Evolutionary conservation across 2,797 vertebrate genomes (phyloP).

Genomic region (Pristis pectinata): DNA sequence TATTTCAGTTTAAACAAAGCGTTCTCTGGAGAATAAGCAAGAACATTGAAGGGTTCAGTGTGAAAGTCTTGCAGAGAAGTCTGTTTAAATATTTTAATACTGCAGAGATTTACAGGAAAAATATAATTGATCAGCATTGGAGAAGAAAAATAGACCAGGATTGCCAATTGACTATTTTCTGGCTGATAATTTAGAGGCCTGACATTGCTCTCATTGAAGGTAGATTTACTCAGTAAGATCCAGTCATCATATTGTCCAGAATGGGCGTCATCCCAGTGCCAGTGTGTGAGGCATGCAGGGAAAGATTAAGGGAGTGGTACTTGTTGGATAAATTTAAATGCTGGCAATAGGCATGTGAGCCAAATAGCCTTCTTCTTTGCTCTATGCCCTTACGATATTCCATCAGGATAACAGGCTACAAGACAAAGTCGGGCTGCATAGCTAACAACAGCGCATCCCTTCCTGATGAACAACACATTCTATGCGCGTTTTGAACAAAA

Average conservation of each 20-base stretch:
- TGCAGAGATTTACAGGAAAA: neutral
- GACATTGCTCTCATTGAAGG: neutral
- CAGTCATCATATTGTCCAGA: neutral
- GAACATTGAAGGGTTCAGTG: neutral
- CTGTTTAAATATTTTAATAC: neutral
- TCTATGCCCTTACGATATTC: neutral
- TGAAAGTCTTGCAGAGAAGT: neutral
- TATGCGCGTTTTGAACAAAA: too few relatives aligned
- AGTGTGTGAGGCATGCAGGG: too few relatives aligned
- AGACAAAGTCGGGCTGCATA: too few relatives aligned
- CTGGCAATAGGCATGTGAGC: neutral
- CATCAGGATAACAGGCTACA: too few relatives aligned
- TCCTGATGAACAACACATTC: too few relatives aligned
- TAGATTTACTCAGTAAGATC: neutral
- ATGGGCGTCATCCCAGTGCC: neutral
- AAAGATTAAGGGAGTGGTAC: neutral
- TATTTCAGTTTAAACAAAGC: neutral
- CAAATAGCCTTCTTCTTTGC: neutral
- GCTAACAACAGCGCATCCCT: too few relatives aligned
- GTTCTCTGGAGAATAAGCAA: neutral
- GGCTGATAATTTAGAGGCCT: neutral
- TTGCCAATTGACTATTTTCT: neutral
- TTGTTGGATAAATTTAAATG: neutral
- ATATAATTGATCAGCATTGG: neutral
- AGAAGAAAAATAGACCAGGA: neutral